Evolutionary conservation across 2,113 vertebrate species (phyloP).

Genomic region (Sisor rabdophorus): DNA sequence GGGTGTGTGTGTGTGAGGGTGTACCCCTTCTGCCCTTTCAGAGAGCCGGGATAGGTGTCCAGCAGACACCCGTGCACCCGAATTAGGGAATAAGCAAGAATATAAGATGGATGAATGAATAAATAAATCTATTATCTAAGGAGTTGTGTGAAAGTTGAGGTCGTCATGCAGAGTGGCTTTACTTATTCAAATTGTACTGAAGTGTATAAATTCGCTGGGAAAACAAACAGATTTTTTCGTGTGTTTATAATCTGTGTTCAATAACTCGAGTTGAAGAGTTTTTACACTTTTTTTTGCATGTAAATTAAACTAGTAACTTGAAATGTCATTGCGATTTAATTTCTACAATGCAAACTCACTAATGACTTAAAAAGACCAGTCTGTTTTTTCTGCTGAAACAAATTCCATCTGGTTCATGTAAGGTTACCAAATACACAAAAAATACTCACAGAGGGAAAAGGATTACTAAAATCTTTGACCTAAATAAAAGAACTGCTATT

Average conservation of each 20-base stretch:
- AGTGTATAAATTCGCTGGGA: not conserved
- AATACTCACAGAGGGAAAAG: not conserved
- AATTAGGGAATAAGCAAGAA: no score
- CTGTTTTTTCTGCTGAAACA: not conserved
- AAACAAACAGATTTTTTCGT: not conserved
- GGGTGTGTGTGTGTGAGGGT: no score
- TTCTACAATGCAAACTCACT: not conserved
- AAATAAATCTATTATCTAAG: no score
- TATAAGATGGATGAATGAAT: no score
- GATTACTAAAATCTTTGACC: no score
- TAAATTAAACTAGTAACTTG: not conserved
- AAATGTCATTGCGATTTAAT: not conserved
- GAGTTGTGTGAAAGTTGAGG: not conserved
- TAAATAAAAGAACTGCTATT: no score
- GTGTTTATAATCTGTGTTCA: not conserved
- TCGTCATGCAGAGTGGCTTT: not conserved
- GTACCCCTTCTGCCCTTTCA: no score
- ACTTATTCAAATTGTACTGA: not conserved
- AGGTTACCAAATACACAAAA: not conserved
- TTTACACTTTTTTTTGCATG: not conserved
- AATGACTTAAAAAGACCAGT: not conserved
- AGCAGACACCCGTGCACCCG: no score
- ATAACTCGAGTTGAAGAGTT: not conserved
- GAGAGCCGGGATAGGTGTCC: no score
- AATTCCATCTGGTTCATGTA: not conserved